Evolutionary conservation across 2,888 invertebrate species (phyloP), one percentile per base, ranked within the genome.

Genomic region (Operophtera brumata): DNA sequence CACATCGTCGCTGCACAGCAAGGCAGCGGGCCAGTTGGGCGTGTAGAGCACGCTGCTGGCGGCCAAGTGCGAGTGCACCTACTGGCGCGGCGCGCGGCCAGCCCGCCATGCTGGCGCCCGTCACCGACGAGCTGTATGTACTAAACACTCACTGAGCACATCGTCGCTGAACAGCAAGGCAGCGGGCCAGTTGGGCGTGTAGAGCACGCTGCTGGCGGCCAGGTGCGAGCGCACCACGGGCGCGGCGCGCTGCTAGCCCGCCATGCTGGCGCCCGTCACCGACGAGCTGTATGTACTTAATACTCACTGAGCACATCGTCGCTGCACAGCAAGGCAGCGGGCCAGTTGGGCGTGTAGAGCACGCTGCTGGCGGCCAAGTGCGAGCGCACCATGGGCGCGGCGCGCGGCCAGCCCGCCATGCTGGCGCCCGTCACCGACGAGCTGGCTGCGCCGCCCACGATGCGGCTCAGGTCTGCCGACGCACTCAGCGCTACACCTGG

Each of bases 131-230:
- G n/a, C n/a, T n/a, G n/a, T n/a, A n/a, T n/a, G n/a, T n/a, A n/a
- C n/a, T n/a, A n/a, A n/a, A 32, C 10, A 64, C 69, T 67, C n/a
- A 86, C 86, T 74, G 32, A 82, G 65, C 5, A 73, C 66, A 34
- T 80, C 78, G 51, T 85, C 85, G 1, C 81, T 81, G 25, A 76
- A 66, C 12, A 85, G 57, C 47, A 82, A 50, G 9, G 73, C 74
- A 54, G 80, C 67, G 50, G 85, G 86, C 85, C 85, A 86, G 67
- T 77, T 81, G 63, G 85, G 82, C 44, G 73, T 62, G 73, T 75
- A 80, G 42, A 51, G 10, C 6, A 71, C 71, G 41, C 60, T 64
- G 32, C 66, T 59, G 59, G 73, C 66, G 26, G 80, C 69, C 26
- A 69, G 54, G 60, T 65, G 69, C 32, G 73, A 51, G 58, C 69